A percentile compares a stretch with the other conserved stretches of the same genome.
phyloP scores from a whole-genome alignment of 2,797 vertebrate species.

The Typhlichthys subterraneus region DNA sequence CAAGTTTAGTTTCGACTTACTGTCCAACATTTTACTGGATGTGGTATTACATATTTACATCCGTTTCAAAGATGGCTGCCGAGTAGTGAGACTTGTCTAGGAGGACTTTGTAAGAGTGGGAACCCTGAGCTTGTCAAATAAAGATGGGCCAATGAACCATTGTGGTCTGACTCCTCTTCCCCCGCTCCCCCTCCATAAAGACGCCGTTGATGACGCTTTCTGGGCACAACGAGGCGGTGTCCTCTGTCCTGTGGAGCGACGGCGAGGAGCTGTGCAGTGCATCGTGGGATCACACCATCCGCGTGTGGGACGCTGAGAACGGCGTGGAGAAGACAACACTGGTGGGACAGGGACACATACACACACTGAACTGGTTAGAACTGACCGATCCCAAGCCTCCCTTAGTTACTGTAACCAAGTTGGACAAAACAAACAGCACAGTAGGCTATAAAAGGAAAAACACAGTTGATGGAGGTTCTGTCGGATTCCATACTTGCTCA shows the following conservation, averaged over 20 bases:
- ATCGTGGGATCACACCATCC: constrained; percentile 97
- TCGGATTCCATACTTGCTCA: too few species aligned
- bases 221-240: constrained; percentile 92
- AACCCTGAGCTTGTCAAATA: background rate
- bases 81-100: too few species aligned
- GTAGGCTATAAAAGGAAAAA: too few species aligned
- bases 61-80: too few species aligned
- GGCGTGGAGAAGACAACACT: constrained; percentile 86
- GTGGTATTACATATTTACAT: too few species aligned
- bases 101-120: too few species aligned
- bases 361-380: background rate
- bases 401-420: too few species aligned
- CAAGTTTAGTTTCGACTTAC: too few species aligned
- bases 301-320: constrained; percentile 90
- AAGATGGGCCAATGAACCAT: background rate
- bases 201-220: constrained; percentile 93
- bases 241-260: constrained; percentile 92
- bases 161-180: background rate
- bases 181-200: constrained; percentile 56
- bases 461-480: too few species aligned
- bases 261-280: constrained; percentile 92
- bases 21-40: too few species aligned
- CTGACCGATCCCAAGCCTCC: background rate
- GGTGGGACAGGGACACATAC: constrained; percentile 71
- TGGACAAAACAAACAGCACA: too few species aligned